Evolutionary conservation across 2,113 vertebrate genomes (phyloP).

Genomic region (Dinomys branickii): DNA sequence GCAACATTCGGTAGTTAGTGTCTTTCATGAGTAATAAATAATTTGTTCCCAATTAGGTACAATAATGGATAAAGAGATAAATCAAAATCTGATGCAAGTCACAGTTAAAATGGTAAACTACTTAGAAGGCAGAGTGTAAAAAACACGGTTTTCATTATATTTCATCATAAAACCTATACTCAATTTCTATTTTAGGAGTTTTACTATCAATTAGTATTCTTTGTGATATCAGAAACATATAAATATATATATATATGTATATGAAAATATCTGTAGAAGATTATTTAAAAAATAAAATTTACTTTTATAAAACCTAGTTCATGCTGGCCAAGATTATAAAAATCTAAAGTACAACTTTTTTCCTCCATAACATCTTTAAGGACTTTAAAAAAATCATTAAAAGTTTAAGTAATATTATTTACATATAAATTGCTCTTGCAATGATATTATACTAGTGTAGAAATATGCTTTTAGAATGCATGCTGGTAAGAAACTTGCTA

Average conservation of each 20-base stretch:
- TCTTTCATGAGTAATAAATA: conserved; percentile 90
- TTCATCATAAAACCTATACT: conserved; percentile 70
- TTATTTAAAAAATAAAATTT: conserved; percentile 43
- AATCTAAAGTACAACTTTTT: conserved; percentile 51
- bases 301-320: conserved; percentile 66
- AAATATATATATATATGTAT: not conserved
- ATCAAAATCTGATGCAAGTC: conserved; percentile 83
- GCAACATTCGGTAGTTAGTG: conserved; percentile 88
- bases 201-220: conserved; percentile 65
- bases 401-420: conserved; percentile 37
- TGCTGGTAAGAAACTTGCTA: not conserved
- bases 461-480: not conserved
- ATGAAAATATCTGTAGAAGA: conserved; percentile 70
- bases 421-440: not conserved
- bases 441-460: not conserved
- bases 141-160: conserved; percentile 70
- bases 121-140: conserved; percentile 67
- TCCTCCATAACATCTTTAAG: conserved; percentile 56
- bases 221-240: conserved; percentile 68
- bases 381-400: not conserved
- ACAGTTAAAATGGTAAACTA: conserved; percentile 79
- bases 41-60: conserved; percentile 87
- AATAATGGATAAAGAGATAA: conserved; percentile 84
- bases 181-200: conserved; percentile 75
- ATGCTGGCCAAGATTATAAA: conserved; percentile 26